Percentiles rank a stretch among this genome's conserved stretches.
phyloP scores from a whole-genome alignment of 1,140 invertebrate genomes.

The Drosophila repletoides region DNA sequence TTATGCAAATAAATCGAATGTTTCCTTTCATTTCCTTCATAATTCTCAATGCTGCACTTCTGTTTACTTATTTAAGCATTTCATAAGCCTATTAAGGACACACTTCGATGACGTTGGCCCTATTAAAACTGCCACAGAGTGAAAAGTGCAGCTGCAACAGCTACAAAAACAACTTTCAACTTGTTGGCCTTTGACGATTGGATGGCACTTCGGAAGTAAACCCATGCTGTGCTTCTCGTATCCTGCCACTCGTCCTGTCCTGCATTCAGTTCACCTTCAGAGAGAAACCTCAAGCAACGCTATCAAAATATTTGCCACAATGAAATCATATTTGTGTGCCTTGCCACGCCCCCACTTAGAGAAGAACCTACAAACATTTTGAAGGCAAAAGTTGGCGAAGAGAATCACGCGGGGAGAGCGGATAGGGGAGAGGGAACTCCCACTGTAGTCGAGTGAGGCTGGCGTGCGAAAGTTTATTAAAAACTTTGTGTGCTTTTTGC shows the following conservation, averaged over 20 bases:
- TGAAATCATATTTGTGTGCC: slow-evolving; percentile 62
- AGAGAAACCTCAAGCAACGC: slow-evolving; percentile 34
- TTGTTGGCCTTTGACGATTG: slow-evolving; percentile 66
- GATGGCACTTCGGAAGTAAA: slow-evolving; percentile 24
- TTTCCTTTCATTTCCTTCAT: slow-evolving; percentile 4
- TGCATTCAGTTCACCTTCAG: background rate
- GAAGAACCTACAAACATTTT: slow-evolving; percentile 37
- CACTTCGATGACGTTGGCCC: slow-evolving; percentile 39
- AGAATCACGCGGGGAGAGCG: background rate
- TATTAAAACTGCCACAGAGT: slow-evolving; percentile 28
- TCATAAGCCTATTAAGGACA: slow-evolving; percentile 58
- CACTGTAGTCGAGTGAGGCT: slow-evolving; percentile 66
- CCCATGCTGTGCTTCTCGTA: background rate
- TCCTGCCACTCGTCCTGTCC: background rate
- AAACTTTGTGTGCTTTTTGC: slow-evolving; percentile 69
- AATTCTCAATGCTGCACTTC: too few species aligned
- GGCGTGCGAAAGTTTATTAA: slow-evolving; percentile 80
- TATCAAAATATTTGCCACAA: slow-evolving; percentile 79
- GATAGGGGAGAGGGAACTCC: background rate
- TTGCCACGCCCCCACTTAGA: slow-evolving; percentile 47
- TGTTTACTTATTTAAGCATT: slow-evolving; percentile 39
- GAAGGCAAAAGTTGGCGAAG: slow-evolving; percentile 19
- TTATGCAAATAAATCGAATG: too few species aligned
- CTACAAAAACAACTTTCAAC: slow-evolving; percentile 46
- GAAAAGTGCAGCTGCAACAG: slow-evolving; percentile 44